These are phyloP conservation scores for Drepanosiphum platanoidis DNA, from an alignment of 2,888 invertebrate species.

Conservation along the genomic window DNA sequence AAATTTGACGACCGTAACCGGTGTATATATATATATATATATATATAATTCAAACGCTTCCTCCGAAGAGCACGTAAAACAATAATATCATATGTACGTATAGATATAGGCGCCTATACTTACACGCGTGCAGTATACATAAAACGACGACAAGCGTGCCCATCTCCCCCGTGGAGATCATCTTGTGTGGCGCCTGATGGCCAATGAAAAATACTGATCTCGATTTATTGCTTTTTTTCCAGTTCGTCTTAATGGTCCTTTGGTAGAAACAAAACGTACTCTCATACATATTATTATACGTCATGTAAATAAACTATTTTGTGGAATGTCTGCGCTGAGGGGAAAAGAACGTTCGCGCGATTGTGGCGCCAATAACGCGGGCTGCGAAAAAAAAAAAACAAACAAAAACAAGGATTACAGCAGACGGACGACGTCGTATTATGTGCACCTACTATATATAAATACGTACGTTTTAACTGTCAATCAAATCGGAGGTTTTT, in stretches of 20 bases:
- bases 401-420: not conserved
- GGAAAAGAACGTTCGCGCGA: not conserved
- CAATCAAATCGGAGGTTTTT: not conserved
- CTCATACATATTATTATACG: not conserved
- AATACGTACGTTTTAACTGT: not conserved
- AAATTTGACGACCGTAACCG: slow-evolving; percentile 37
- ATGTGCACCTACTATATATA: too few species aligned
- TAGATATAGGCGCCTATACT: not conserved
- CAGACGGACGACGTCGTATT: too few species aligned
- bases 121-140: not conserved
- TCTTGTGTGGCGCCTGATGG: slow-evolving; percentile 56
- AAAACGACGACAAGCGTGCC: slow-evolving; percentile 32
- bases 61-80: not conserved
- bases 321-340: not conserved
- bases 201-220: slow-evolving; percentile 31
- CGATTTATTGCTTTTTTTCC: slow-evolving; percentile 55
- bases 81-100: not conserved
- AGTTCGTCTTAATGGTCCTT: slow-evolving; percentile 22
- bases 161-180: slow-evolving; percentile 54
- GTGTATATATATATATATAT: too few species aligned
- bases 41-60: too few species aligned
- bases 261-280: not conserved
- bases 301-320: too few species aligned
- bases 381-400: not conserved
- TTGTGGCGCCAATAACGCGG: too few species aligned